Evolutionary conservation across 2,888 invertebrate species (phyloP).

Genomic region (Synergus laeviventris): DNA sequence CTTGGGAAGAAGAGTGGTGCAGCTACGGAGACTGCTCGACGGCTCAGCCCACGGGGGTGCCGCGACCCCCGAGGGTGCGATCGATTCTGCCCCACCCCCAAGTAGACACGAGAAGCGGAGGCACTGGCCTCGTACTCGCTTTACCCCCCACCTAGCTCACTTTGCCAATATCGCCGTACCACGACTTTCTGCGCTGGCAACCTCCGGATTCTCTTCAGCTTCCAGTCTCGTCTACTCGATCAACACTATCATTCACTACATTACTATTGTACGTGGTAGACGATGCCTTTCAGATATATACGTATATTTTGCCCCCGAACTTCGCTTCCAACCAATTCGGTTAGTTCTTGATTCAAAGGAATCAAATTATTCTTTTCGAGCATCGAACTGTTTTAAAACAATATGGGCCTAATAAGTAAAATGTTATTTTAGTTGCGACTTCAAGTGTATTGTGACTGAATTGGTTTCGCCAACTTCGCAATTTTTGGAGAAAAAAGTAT

Average conservation of each 20-base stretch:
- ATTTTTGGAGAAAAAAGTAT: background rate
- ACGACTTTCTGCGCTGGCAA: slow-evolving; percentile 18
- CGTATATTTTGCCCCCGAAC: background rate
- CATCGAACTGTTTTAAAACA: no score
- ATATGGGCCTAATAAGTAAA: no score
- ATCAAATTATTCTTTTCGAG: background rate
- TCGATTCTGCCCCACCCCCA: slow-evolving; percentile 56
- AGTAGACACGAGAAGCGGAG: slow-evolving; percentile 57
- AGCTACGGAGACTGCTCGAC: slow-evolving; percentile 57
- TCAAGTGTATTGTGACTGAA: no score
- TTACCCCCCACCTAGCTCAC: slow-evolving; percentile 43
- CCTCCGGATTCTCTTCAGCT: slow-evolving; percentile 6
- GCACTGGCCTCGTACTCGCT: slow-evolving; percentile 57
- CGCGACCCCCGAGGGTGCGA: slow-evolving; percentile 52
- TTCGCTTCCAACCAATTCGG: background rate
- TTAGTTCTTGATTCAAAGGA: background rate
- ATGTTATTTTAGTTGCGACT: no score
- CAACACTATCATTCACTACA: slow-evolving; percentile 7
- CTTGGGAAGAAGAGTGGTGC: slow-evolving; percentile 39
- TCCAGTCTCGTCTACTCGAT: slow-evolving; percentile 24
- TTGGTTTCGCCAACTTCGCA: no score
- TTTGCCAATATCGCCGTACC: slow-evolving; percentile 44
- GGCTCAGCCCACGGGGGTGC: slow-evolving; percentile 45
- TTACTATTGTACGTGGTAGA: background rate
- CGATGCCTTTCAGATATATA: slow-evolving; percentile 32